Evolutionary conservation across 2,113 vertebrate genomes (phyloP).

Genomic region (Uria aalge): DNA sequence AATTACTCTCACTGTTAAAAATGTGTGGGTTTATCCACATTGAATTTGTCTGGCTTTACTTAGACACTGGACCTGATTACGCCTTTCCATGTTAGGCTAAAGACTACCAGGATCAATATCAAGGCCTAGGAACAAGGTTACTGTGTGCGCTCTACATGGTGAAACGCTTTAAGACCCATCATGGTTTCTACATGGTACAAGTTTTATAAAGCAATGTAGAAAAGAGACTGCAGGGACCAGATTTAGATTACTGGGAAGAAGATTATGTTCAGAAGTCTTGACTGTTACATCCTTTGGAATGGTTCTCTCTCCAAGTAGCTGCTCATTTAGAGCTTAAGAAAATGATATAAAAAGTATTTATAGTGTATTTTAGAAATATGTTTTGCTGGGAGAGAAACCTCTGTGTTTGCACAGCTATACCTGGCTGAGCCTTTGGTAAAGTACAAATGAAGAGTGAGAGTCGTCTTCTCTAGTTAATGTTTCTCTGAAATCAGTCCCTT

Average conservation of each 20-base stretch:
- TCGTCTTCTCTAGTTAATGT: background rate
- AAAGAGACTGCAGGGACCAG: background rate
- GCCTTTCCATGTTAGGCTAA: background rate
- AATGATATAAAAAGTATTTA: background rate
- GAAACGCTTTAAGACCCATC: background rate
- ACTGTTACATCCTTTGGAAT: background rate
- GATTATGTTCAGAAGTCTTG: background rate
- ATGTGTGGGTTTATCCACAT: background rate
- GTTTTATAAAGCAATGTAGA: background rate
- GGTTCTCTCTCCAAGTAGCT: background rate
- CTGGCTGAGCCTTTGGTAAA: background rate
- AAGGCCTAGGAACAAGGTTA: background rate
- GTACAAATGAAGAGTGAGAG: background rate
- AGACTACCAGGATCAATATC: background rate
- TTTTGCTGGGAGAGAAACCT: background rate
- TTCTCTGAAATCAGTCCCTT: background rate
- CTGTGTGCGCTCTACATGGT: background rate
- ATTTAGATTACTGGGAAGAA: background rate
- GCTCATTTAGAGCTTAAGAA: background rate
- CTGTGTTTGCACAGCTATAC: background rate
- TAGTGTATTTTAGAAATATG: background rate
- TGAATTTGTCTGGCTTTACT: background rate
- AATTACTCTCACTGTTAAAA: background rate
- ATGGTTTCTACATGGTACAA: background rate
- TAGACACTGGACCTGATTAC: background rate